Evolutionary conservation across 2,797 vertebrate species (phyloP).

Genomic region (Arrhamphus sclerolepis): DNA sequence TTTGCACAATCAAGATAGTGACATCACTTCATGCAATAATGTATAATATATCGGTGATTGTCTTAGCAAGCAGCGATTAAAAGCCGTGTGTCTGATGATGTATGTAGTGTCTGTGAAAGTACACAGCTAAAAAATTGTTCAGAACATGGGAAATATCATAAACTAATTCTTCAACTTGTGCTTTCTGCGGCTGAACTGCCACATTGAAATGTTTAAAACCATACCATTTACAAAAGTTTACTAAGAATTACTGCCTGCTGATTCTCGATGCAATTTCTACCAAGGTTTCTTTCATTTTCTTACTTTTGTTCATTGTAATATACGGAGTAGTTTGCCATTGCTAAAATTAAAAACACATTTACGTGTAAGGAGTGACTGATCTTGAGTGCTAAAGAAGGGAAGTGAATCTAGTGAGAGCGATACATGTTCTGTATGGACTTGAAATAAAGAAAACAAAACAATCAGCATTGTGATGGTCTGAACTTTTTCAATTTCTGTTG

Average conservation of each 20-base stretch:
- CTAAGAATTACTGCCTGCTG: too few species aligned
- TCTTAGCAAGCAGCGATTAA: constrained; percentile 39
- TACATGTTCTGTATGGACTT: constrained; percentile 52
- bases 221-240: too few species aligned
- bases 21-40: constrained; percentile 54
- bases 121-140: too few species aligned
- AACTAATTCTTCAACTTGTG: too few species aligned
- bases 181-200: too few species aligned
- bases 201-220: too few species aligned
- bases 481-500: neutral
- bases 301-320: too few species aligned
- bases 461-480: constrained; percentile 10
- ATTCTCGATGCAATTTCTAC: too few species aligned
- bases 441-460: constrained; percentile 39
- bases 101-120: constrained; percentile 25
- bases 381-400: constrained; percentile 37
- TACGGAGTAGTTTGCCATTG: neutral
- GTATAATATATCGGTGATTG: constrained; percentile 27
- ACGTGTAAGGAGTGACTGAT: constrained; percentile 15
- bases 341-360: neutral
- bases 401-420: constrained; percentile 20
- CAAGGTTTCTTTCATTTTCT: too few species aligned
- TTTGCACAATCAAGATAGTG: constrained; percentile 54
- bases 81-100: constrained; percentile 30
- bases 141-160: too few species aligned